Evolutionary conservation across 1,140 invertebrate species (phyloP), one percentile per base, ranked within the genome.

Genomic region (Reticulitermes speratus): DNA sequence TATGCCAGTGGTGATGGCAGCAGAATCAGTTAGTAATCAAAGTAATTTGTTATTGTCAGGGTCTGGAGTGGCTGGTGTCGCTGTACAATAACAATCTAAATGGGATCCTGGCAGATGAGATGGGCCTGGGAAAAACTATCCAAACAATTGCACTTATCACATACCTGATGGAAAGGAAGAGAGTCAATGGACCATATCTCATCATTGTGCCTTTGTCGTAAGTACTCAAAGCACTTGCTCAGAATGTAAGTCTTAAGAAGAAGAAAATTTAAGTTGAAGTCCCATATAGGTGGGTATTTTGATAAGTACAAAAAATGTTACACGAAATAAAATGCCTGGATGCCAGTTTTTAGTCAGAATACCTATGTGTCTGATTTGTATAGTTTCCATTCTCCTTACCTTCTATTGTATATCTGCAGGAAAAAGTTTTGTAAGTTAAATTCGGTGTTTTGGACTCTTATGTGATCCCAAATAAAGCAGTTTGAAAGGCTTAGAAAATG

Each of bases 41-140:
- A 55, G 19, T 55, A 19, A 55, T 55, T 55, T 55, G 19, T 16
- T 55, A 1, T 55, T 55, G 19, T 55, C 19, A 93, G 90, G 95
- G 95, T 85, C 89, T 96, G 82, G 94, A 96, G 90, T 96, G 95
- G 95, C 90, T 96, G 88, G 94, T 96, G 6, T 95, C 95, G 0
- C 88, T 95, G 38, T 95, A 95, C 89, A 96, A 96, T 89, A 96
- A 96, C 88, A 95, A 95, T 89, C 90, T 95, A 48, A 96, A 95
- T 90, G 90, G 90, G 82, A 89, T 89, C 84, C 75, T 89, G 83
- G 93, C 93, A 83, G 93, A 94, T 89, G 94, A 94, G 89, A 94
- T 93, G 93, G 93, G 93, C 88, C 83, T 94, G 52, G 93, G 93
- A 85, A 94, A 94, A 88, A 94, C 93, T 44, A 94, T 94, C 88